A percentile compares a stretch with the other conserved stretches of the same genome.
Conservation (phyloP, 2,888 invertebrate genomes). For the Taphrorychus bicolor region DNA sequence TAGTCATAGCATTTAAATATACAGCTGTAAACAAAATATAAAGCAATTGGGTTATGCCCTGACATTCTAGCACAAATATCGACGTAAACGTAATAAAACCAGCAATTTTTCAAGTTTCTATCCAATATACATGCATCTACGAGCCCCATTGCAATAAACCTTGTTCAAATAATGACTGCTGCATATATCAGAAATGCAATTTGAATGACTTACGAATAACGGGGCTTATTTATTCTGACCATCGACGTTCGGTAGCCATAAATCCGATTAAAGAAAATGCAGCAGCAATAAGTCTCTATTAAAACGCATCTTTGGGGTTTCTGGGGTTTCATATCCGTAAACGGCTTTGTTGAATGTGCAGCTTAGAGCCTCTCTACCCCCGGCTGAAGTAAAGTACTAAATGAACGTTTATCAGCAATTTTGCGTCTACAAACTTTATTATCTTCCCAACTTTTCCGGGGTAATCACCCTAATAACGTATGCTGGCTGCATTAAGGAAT, state of each 20-base stretch:
- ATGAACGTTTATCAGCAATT: too few relatives aligned
- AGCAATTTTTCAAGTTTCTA: background rate
- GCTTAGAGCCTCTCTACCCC: too few relatives aligned
- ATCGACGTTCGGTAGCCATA: background rate
- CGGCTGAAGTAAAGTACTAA: too few relatives aligned
- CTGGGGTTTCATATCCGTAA: too few relatives aligned
- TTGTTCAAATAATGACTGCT: background rate
- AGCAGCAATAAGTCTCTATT: too few relatives aligned
- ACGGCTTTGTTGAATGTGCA: too few relatives aligned
- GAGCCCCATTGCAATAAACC: background rate
- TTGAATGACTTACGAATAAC: slow-evolving; percentile 1
- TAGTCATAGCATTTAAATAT: too few relatives aligned
- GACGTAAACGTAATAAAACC: background rate
- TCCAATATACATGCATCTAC: background rate
- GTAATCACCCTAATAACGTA: background rate
- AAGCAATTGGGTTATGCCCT: background rate
- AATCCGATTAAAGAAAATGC: background rate
- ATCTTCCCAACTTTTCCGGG: background rate
- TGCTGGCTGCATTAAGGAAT: background rate
- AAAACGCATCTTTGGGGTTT: too few relatives aligned
- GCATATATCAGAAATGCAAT: slow-evolving; percentile 9
- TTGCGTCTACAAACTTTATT: background rate
- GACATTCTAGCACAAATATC: background rate
- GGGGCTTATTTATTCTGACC: background rate
- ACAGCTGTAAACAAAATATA: too few relatives aligned